These are phyloP conservation scores for Dendroctonus valens DNA, from an alignment of 1,140 invertebrate genomes.

Conservation along the genomic window DNA sequence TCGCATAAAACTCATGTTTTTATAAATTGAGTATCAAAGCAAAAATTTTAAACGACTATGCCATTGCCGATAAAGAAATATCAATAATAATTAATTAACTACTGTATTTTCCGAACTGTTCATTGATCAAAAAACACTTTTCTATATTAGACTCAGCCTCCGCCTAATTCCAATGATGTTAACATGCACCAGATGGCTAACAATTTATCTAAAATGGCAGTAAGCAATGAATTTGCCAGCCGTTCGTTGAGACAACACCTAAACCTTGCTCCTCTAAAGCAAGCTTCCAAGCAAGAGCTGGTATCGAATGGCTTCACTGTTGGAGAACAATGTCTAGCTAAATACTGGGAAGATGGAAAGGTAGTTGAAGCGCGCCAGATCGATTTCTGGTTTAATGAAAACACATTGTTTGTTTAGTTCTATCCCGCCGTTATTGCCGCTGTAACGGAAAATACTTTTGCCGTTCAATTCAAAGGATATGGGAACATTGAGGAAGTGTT, in stretches of 20 bases:
- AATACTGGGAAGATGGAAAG: slow-evolving; percentile 90
- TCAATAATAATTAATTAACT: too few relatives aligned
- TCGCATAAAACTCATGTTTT: too few relatives aligned
- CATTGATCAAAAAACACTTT: too few relatives aligned
- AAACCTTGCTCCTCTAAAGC: slow-evolving; percentile 43
- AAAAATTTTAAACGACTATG: too few relatives aligned
- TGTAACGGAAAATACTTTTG: slow-evolving; percentile 69
- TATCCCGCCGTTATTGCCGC: slow-evolving; percentile 81
- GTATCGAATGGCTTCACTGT: slow-evolving; percentile 54
- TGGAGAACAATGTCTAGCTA: slow-evolving; percentile 81
- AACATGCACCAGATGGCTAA: slow-evolving; percentile 32
- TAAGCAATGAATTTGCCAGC: slow-evolving; percentile 45
- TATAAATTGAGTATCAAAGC: too few relatives aligned
- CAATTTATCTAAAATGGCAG: slow-evolving; percentile 38
- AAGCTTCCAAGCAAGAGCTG: slow-evolving; percentile 47
- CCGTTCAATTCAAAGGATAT: slow-evolving; percentile 83
- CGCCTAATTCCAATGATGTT: slow-evolving; percentile 1
- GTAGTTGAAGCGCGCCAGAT: slow-evolving; percentile 60
- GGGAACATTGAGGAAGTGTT: slow-evolving; percentile 87
- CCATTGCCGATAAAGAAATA: too few relatives aligned
- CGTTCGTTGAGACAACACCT: slow-evolving; percentile 45
- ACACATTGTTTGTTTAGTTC: slow-evolving; percentile 74
- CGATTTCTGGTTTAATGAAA: too few relatives aligned
- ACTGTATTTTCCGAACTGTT: too few relatives aligned
- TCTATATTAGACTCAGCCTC: too few relatives aligned